Evolutionary conservation across 1,140 invertebrate genomes (phyloP), one percentile per base, ranked within the genome.

Genomic region (Samia ricini): DNA sequence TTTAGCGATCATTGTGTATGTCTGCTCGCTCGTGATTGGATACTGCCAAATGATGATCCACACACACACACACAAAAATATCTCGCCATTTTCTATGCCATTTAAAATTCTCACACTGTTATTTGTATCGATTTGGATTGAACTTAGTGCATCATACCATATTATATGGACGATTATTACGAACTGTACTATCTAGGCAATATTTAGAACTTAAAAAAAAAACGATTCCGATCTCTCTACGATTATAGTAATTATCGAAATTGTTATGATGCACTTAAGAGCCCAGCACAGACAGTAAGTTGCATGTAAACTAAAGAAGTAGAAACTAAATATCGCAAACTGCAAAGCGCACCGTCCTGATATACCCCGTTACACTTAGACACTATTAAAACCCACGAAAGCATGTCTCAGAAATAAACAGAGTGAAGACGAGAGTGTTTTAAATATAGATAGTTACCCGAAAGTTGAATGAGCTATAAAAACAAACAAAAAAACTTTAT

Each of bases 71-170:
- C n/a, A n/a, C n/a, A n/a, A n/a, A n/a, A n/a, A n/a, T n/a, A n/a
- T n/a, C 79, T 79, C 66, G 81, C 82, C 78, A 83, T 85, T 83
- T 76, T 77, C 78, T 82, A 76, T 77, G 83, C 82, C 85, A 88
- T 81, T 81, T 83, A 73, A 85, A 66, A 81, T 73, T 75, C 64
- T 77, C 77, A 79, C 87, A 12, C 22, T 86, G 82, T 81, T 72
- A 80, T 78, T 75, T 80, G 73, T 80, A 76, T 82, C 66, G 62
- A 74, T 67, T 55, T 71, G 70, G 71, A 79, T 77, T 83, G 77
- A 71, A 77, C 75, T 80, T 83, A 88, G 88, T 90, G 88, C 88
- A 90, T 87, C 88, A 90, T 90, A 87, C 77, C 81, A 85, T 85
- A 60, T 75, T 74, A 73, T 74, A 69, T 63, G 71, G 68, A 71